These are phyloP conservation scores for Synergus gifuensis DNA, from an alignment of 2,888 invertebrate species.

Conservation along the genomic window DNA sequence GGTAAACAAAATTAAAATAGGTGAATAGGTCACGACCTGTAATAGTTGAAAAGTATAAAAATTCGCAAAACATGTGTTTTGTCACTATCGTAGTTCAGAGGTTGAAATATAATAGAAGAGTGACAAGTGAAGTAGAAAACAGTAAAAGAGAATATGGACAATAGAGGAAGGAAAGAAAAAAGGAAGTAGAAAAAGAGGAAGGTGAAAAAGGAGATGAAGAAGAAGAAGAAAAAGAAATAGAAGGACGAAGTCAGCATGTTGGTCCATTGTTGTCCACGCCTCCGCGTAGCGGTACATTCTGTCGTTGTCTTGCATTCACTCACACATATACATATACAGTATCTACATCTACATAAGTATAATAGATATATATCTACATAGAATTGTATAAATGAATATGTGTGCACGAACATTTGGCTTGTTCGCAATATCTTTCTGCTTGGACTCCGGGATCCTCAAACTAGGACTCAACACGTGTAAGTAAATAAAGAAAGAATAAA, in stretches of 20 bases:
- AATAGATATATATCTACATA: neutral
- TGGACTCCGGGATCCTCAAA: neutral
- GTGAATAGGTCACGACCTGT: too few species aligned
- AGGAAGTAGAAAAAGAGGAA: constrained; percentile 27
- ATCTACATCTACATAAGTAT: neutral
- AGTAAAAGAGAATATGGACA: constrained; percentile 41
- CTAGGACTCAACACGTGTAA: constrained; percentile 19
- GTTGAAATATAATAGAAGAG: neutral
- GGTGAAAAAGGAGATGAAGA: constrained; percentile 19
- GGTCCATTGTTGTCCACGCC: constrained; percentile 56
- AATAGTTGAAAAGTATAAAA: too few species aligned
- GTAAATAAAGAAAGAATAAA: constrained; percentile 18
- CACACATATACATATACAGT: constrained; percentile 41
- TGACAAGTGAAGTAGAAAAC: constrained; percentile 15
- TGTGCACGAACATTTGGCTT: neutral
- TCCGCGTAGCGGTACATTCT: constrained; percentile 52
- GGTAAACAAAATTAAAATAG: too few species aligned
- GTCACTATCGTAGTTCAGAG: too few species aligned
- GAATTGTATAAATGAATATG: neutral
- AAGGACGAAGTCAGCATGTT: constrained; percentile 53
- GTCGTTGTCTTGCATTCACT: constrained; percentile 50
- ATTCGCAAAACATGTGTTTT: too few species aligned
- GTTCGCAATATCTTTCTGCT: neutral
- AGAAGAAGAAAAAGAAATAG: constrained; percentile 45
- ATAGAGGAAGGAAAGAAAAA: constrained; percentile 29